phyloP scores from a whole-genome alignment of 2,888 invertebrate genomes.

The Oscheius myriophilus region DNA sequence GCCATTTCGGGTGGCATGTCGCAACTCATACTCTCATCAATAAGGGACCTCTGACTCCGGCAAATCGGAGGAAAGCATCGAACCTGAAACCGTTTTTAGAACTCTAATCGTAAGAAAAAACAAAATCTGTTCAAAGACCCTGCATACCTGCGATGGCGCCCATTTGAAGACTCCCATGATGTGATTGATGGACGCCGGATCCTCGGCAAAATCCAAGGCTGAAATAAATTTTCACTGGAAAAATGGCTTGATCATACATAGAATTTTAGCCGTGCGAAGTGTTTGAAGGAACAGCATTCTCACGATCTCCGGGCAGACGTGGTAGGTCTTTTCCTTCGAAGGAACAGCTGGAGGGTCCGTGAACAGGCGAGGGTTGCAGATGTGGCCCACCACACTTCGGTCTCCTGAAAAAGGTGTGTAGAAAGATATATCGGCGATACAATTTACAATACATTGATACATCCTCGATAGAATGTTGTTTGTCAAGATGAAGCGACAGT shows the following conservation, averaged over 20 bases:
- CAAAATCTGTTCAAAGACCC: too few species aligned
- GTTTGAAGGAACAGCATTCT: constrained; percentile 46
- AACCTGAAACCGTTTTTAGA: too few species aligned
- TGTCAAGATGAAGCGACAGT: too few species aligned
- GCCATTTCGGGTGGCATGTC: too few species aligned
- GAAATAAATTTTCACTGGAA: background rate
- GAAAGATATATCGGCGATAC: too few species aligned
- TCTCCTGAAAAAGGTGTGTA: background rate
- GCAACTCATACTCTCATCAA: too few species aligned
- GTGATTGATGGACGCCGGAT: constrained; percentile 17
- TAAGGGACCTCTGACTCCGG: too few species aligned
- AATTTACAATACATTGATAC: too few species aligned
- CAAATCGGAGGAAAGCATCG: too few species aligned
- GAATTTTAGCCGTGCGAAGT: constrained; percentile 49
- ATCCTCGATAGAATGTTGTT: too few species aligned
- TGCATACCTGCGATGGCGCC: constrained; percentile 15
- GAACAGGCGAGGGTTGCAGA: constrained; percentile 18
- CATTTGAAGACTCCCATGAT: constrained; percentile 23
- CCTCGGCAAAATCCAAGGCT: constrained; percentile 16
- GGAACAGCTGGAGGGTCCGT: constrained; percentile 1
- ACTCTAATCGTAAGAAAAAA: too few species aligned
- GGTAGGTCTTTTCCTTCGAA: constrained; percentile 32
- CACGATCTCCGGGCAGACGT: constrained; percentile 55
- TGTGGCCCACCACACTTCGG: constrained; percentile 23
- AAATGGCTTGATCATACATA: constrained; percentile 30